Evolutionary conservation across 2,888 invertebrate species (phyloP), one percentile per base, ranked within the genome.

Genomic region (Ashinkailepas kermadecensis): DNA sequence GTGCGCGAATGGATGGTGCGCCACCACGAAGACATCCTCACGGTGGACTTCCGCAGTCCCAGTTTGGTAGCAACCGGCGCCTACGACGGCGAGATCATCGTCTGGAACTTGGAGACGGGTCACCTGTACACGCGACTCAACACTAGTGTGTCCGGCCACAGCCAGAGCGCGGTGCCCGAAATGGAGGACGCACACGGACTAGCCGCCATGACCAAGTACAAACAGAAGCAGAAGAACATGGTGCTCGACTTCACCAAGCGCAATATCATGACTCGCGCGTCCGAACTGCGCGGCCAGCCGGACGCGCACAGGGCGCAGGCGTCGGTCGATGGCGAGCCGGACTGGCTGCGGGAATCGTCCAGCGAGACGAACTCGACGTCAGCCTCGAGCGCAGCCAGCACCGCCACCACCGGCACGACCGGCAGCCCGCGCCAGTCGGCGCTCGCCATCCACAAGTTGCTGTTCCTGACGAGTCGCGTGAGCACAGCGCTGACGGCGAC

Each of bases 41-140:
- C 92, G 0, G 92, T 92, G 70, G 91, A 90, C 1, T 90, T 91
- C 84, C 84, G 89, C 39, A 85, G 86, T 0, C 93, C 93, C 0
- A 90, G 92, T 86, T 89, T 92, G 25, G 87, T 95, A 58, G 94
- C 92, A 70, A 95, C 95, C 3, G 90, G 91, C 84, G 92, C 92
- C 18, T 93, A 93, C 87, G 92, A 92, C 85, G 95, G 95, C 0
- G 93, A 94, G 87, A 89, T 95, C 80, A 89, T 95, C 56, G 89
- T 95, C 84, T 95, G 95, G 95, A 91, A 92, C 84, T 88, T 94
- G 82, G 94, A 94, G 88, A 94, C 94, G 0, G 94, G 94, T 0
- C 93, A 94, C 86, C 91, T 93, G 0, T 93, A 92, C 86, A 85
- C 86, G 82, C 85, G 84, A 15, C 79, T 79, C 23, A 57, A 12